Evolutionary conservation across 2,113 vertebrate species (phyloP).

Genomic region (Rhinoptilus africanus): DNA sequence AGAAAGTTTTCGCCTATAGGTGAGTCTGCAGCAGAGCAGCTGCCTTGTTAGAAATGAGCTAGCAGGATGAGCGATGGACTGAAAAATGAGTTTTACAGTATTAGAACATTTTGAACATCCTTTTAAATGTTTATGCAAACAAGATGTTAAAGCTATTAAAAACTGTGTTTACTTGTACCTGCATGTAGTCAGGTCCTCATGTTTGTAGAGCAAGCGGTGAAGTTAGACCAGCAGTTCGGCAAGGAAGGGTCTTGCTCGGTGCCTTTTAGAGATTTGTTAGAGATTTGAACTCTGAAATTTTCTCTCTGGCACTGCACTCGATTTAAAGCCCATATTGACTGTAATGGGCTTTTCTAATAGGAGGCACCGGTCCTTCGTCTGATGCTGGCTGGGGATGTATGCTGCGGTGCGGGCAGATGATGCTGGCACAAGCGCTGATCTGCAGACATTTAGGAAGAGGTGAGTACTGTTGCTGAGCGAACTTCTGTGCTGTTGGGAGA

Average conservation of each 20-base stretch:
- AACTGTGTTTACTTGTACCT: neutral
- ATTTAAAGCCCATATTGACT: neutral
- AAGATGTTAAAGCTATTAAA: neutral
- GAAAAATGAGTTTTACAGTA: neutral
- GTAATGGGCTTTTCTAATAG: slow-evolving; percentile 60
- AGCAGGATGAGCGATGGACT: neutral
- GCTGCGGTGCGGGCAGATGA: slow-evolving; percentile 98
- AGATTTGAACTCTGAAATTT: neutral
- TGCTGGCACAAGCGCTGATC: slow-evolving; percentile 92
- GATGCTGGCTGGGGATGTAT: slow-evolving; percentile 98
- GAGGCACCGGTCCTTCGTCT: slow-evolving; percentile 93
- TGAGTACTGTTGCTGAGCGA: slow-evolving; percentile 48
- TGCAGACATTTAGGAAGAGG: slow-evolving; percentile 93
- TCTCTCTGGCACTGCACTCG: neutral
- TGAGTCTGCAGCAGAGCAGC: slow-evolving; percentile 67
- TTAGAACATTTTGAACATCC: neutral
- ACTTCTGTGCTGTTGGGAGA: neutral
- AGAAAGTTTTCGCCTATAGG: slow-evolving; percentile 97
- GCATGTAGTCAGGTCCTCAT: neutral
- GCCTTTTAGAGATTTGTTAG: neutral
- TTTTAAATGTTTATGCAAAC: neutral
- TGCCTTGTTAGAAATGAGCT: neutral
- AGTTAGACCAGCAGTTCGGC: too few relatives aligned
- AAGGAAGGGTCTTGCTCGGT: neutral
- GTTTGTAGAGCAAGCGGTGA: neutral